Percentiles rank a stretch among this genome's conserved stretches.
These are phyloP conservation scores for Azorinus chamasolen DNA, from an alignment of 2,888 invertebrate species.

Conservation along the genomic window DNA sequence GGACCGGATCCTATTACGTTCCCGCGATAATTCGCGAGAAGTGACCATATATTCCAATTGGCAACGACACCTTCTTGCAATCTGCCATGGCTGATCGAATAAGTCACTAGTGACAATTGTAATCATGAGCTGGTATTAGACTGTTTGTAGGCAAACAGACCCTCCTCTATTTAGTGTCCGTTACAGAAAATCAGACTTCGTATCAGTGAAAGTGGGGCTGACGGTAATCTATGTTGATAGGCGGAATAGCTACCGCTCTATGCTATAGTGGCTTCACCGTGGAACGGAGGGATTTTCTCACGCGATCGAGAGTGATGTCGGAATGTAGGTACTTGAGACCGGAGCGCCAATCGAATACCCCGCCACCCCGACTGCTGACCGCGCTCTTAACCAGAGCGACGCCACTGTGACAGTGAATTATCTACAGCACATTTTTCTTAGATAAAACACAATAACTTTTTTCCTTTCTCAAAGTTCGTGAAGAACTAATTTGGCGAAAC, in stretches of 20 bases:
- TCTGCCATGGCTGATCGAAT: no score
- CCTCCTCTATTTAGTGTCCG: constrained; percentile 61
- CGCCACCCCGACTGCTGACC: constrained; percentile 35
- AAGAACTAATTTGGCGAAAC: no score
- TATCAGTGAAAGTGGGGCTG: constrained; percentile 62
- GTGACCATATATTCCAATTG: no score
- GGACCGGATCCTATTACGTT: no score
- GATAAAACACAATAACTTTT: no score
- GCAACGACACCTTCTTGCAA: no score
- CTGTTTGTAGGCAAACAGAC: constrained; percentile 62
- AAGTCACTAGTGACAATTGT: constrained; percentile 49
- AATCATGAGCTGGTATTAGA: constrained; percentile 56
- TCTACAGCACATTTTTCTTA: no score
- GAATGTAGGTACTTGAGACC: constrained; percentile 57
- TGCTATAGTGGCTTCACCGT: constrained; percentile 14
- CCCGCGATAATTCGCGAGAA: no score
- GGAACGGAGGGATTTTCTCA: constrained; percentile 61
- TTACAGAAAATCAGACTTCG: constrained; percentile 35
- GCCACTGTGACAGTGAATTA: constrained; percentile 3
- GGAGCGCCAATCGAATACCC: background rate
- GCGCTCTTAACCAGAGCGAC: constrained; percentile 23
- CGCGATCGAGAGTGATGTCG: constrained; percentile 43
- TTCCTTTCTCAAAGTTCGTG: no score
- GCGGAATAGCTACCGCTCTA: constrained; percentile 32
- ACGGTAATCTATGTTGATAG: constrained; percentile 48